Conservation (phyloP, 2,797 vertebrate genomes). For the Tachyglossus aculeatus region DNA sequence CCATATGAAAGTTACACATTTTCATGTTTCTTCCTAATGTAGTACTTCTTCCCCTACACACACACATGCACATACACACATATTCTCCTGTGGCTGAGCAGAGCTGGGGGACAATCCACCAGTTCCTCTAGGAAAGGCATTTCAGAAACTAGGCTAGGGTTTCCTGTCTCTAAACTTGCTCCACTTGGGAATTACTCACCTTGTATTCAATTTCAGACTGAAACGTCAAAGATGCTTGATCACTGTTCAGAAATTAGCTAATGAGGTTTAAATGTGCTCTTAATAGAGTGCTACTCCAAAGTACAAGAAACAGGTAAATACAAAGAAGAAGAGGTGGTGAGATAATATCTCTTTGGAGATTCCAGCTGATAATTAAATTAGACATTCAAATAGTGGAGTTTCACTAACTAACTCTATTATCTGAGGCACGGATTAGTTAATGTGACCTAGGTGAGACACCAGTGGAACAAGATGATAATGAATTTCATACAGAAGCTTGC, state of each 20-base stretch:
- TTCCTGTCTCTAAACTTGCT: background rate
- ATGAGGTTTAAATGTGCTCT: constrained; percentile 32
- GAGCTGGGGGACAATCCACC: background rate
- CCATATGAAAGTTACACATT: no score
- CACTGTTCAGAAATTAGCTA: background rate
- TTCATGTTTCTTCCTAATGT: no score
- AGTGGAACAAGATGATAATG: constrained; percentile 8
- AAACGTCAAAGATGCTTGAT: constrained; percentile 12
- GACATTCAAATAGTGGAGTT: constrained; percentile 52
- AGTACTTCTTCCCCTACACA: no score
- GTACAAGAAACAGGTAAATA: constrained; percentile 38
- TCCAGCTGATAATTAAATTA: constrained; percentile 53
- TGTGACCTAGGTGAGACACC: constrained; percentile 37
- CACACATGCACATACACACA: background rate
- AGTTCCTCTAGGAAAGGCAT: background rate
- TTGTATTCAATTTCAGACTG: background rate
- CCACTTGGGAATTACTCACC: background rate
- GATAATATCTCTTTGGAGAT: constrained; percentile 36
- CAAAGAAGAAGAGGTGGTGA: constrained; percentile 5
- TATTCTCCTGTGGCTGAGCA: background rate
- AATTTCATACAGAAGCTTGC: constrained; percentile 28
- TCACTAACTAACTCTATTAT: constrained; percentile 44
- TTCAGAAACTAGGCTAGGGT: background rate
- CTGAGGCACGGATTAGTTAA: constrained; percentile 38
- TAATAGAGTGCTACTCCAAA: constrained; percentile 22